Evolutionary conservation across 2,797 vertebrate genomes (phyloP).

Genomic region (Alfaro cultratus): DNA sequence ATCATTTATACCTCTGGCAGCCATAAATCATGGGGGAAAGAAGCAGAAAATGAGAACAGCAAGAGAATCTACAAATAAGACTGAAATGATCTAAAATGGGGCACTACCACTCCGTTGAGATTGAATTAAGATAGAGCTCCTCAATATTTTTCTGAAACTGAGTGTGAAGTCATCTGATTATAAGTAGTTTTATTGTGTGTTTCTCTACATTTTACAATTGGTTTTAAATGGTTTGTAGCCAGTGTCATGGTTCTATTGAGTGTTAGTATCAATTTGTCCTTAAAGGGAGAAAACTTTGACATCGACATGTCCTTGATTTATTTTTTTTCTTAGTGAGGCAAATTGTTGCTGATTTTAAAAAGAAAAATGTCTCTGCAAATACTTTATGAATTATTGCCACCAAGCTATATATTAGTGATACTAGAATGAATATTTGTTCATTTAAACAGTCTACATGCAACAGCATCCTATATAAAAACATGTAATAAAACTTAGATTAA

Average conservation of each 20-base stretch:
- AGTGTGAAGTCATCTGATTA: background rate
- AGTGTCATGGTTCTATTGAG: background rate
- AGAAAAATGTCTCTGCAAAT: background rate
- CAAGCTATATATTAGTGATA: background rate
- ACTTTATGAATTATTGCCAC: background rate
- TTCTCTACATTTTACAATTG: background rate
- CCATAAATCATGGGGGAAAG: conserved; percentile 65
- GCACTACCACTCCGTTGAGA: conserved; percentile 18
- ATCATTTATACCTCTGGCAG: conserved; percentile 33
- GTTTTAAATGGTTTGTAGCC: background rate
- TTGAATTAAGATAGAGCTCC: conserved; percentile 16
- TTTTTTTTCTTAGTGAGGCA: background rate
- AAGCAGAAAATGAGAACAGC: conserved; percentile 30
- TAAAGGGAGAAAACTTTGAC: background rate
- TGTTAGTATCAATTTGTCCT: background rate
- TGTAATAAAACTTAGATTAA: too few relatives aligned
- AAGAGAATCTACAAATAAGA: conserved; percentile 38
- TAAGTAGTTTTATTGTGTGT: conserved; percentile 1
- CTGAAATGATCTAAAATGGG: conserved; percentile 11
- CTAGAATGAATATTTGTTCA: background rate
- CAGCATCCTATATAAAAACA: background rate
- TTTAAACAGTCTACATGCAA: background rate
- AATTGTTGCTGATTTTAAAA: background rate
- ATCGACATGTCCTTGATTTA: background rate
- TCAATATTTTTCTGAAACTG: background rate